phyloP scores from a whole-genome alignment of 2,113 vertebrate species.

The Lonchura striata region DNA sequence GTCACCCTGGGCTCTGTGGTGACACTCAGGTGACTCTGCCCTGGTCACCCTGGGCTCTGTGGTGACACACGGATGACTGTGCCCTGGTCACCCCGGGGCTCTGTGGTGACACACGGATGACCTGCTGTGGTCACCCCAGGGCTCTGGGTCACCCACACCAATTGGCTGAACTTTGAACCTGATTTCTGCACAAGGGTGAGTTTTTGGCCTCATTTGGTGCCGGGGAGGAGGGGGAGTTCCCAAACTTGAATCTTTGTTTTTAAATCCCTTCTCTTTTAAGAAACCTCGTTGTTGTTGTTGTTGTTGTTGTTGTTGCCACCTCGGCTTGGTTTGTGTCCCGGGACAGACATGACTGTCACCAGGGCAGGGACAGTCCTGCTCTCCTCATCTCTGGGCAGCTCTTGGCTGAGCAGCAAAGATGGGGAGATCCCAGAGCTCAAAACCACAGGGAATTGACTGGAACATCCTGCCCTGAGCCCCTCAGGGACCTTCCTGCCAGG shows the following conservation, averaged over 20 bases:
- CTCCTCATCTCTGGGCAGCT: not conserved
- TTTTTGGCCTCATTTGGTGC: not conserved
- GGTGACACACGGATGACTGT: too few relatives aligned
- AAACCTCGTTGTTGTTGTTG: not conserved
- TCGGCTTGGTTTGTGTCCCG: not conserved
- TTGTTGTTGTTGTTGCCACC: not conserved
- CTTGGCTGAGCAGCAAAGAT: not conserved
- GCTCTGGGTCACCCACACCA: not conserved
- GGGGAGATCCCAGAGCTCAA: not conserved
- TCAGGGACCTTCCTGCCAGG: accelerated
- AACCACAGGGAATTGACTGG: not conserved
- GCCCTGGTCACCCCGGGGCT: too few relatives aligned
- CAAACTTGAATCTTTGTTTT: not conserved
- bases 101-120: too few relatives aligned
- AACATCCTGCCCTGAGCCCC: not conserved
- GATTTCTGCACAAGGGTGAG: not conserved
- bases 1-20: not conserved
- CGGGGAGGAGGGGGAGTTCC: not conserved
- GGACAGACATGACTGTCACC: not conserved
- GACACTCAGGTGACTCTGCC: not conserved
- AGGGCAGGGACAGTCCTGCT: not conserved
- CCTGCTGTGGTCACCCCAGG: too few relatives aligned
- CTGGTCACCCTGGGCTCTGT: too few relatives aligned
- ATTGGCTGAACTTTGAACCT: slow-evolving; percentile 22
- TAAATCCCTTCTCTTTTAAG: not conserved